A percentile compares a stretch with the other conserved stretches of the same genome.
Conservation (phyloP, 2,797 vertebrate species). For the Podarcis siculus region DNA sequence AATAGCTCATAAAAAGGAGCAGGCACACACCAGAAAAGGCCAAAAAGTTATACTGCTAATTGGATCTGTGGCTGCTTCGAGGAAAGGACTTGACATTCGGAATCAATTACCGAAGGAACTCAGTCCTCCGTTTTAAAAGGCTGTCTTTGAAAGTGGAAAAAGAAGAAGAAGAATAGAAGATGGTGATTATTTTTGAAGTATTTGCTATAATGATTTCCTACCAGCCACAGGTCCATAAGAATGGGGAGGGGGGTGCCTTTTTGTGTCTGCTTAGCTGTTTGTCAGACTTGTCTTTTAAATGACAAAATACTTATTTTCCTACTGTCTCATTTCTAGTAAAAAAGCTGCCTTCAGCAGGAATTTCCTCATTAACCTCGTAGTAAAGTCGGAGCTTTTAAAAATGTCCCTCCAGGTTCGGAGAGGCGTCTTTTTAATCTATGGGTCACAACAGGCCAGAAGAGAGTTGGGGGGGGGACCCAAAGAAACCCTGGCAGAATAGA, state of each 20-base stretch:
- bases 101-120: conserved; percentile 52
- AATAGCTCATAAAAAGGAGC: conserved; percentile 29
- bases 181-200: conserved; percentile 47
- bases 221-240: background rate
- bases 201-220: conserved; percentile 48
- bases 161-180: background rate
- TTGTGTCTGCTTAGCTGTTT: conserved; percentile 33
- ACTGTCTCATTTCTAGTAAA: background rate
- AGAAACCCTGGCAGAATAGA: background rate
- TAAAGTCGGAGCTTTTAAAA: conserved; percentile 34
- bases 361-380: conserved; percentile 40
- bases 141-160: conserved; percentile 29
- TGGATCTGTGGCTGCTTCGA: conserved; percentile 41
- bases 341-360: conserved; percentile 10
- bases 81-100: conserved; percentile 48
- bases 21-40: background rate
- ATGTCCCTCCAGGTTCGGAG: conserved; percentile 19
- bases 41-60: conserved; percentile 40
- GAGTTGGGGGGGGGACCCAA: background rate
- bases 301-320: conserved; percentile 1
- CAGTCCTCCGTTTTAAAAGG: conserved; percentile 40
- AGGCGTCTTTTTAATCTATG: background rate
- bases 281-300: conserved; percentile 24
- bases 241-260: conserved; percentile 25
- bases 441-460: background rate